Percentiles rank a stretch among this genome's conserved stretches.
Conservation (phyloP, 2,888 invertebrate genomes). For the Rotaria macrura region DNA sequence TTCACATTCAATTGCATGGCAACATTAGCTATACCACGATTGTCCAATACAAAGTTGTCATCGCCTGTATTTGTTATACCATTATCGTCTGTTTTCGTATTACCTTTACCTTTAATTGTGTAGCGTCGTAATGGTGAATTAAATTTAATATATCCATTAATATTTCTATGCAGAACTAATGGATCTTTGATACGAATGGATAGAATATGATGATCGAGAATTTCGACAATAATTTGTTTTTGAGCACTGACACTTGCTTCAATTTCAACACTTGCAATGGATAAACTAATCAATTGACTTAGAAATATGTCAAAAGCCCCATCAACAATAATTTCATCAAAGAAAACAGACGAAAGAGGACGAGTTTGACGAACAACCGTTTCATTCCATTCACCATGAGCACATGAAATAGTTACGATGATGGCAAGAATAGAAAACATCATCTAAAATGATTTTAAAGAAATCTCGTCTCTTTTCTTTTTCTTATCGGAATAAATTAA, state of each 20-base stretch:
- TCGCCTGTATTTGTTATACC: not conserved
- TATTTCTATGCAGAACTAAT: not conserved
- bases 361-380: not conserved
- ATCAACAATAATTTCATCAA: not conserved
- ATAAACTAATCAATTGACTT: not conserved
- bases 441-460: no score
- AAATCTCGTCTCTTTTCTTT: no score
- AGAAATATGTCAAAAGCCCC: not conserved
- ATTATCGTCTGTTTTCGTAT: not conserved
- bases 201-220: not conserved
- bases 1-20: not conserved
- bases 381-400: not conserved
- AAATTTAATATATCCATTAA: not conserved
- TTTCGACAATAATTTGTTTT: not conserved
- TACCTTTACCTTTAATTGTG: not conserved
- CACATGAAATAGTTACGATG: not conserved
- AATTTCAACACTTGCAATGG: not conserved
- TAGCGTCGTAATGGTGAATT: not conserved
- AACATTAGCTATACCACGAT: not conserved
- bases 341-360: not conserved
- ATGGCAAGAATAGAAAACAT: not conserved
- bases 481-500: no score
- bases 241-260: not conserved
- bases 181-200: not conserved
- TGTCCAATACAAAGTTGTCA: not conserved